A percentile compares a stretch with the other conserved stretches of the same genome.
phyloP scores from a whole-genome alignment of 1,140 invertebrate species.

The Leucophenga varia region DNA sequence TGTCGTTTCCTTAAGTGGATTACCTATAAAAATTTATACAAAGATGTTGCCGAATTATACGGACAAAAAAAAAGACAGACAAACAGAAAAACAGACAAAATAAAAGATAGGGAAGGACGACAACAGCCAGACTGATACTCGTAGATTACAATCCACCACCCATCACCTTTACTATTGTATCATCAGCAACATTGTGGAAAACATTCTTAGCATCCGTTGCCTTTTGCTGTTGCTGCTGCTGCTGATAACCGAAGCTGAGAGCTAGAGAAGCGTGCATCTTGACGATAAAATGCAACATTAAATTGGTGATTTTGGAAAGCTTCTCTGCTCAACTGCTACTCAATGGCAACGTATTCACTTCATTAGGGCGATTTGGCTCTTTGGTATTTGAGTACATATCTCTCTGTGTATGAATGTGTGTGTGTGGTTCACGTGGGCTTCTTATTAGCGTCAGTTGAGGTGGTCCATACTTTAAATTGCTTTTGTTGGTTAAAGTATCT shows the following conservation, averaged over 20 bases:
- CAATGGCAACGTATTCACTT: conserved; percentile 27
- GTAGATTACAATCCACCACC: conserved; percentile 4
- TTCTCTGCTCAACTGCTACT: too few relatives aligned
- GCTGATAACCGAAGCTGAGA: conserved; percentile 1
- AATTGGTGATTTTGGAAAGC: conserved; percentile 47
- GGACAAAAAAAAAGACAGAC: too few relatives aligned
- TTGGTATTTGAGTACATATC: too few relatives aligned
- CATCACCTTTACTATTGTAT: not conserved
- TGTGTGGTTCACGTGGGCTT: too few relatives aligned
- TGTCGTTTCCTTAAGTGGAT: conserved; percentile 56
- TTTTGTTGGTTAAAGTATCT: too few relatives aligned
- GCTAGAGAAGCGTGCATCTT: conserved; percentile 24
- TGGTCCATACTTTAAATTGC: too few relatives aligned
- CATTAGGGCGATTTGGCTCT: conserved; percentile 36
- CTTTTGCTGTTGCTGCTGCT: not conserved
- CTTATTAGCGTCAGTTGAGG: too few relatives aligned
- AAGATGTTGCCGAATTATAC: conserved; percentile 48
- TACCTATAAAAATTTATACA: conserved; percentile 57
- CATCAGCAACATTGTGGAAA: conserved; percentile 1
- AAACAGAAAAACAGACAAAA: too few relatives aligned
- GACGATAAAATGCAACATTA: conserved; percentile 55
- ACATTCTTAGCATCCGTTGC: too few relatives aligned
- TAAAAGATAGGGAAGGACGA: too few relatives aligned
- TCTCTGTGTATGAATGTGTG: too few relatives aligned
- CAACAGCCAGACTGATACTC: conserved; percentile 16